These are phyloP conservation scores for Halichondria panicea DNA, from an alignment of 37 sponge, comb jelly and placozoan species.

Conservation along the genomic window DNA sequence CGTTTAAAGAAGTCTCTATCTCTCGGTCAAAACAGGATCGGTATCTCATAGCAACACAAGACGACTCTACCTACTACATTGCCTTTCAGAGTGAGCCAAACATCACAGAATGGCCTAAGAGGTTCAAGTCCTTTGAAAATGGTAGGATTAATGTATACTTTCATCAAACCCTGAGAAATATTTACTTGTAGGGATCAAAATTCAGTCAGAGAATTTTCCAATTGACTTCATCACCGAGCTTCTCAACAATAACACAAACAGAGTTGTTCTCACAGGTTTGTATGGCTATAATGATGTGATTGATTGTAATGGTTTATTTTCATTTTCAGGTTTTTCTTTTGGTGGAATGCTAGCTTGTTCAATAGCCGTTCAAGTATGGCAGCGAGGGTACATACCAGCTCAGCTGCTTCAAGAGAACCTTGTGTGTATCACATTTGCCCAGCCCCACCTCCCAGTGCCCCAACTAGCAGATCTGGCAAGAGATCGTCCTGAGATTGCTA, in stretches of 20 bases:
- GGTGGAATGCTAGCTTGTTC: slow-evolving; percentile 9
- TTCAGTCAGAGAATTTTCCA: slow-evolving; percentile 21
- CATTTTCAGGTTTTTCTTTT: slow-evolving; percentile 7
- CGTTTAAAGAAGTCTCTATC: background rate
- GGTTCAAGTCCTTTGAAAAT: slow-evolving; percentile 13
- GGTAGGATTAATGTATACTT: background rate
- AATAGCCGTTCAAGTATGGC: background rate
- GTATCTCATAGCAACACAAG: background rate
- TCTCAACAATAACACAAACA: slow-evolving; percentile 1
- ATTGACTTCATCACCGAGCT: slow-evolving; percentile 36
- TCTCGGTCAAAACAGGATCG: slow-evolving; percentile 8
- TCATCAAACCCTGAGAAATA: too few species aligned
- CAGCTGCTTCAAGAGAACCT: background rate
- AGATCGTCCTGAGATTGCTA: background rate
- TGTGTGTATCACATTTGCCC: slow-evolving; percentile 14
- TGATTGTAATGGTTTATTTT: too few species aligned
- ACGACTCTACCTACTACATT: slow-evolving; percentile 6
- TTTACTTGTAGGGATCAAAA: slow-evolving; percentile 5
- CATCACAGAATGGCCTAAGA: slow-evolving; percentile 23
- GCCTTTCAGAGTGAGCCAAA: slow-evolving; percentile 35
- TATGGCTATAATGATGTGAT: too few species aligned
- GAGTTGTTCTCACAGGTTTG: slow-evolving; percentile 47
- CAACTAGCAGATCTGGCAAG: background rate
- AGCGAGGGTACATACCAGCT: background rate
- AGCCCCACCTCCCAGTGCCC: background rate